Percentiles rank a stretch among this genome's conserved stretches.
These are phyloP conservation scores for Drosophila ficusphila DNA, from an alignment of 1,140 invertebrate species.

Conservation along the genomic window DNA sequence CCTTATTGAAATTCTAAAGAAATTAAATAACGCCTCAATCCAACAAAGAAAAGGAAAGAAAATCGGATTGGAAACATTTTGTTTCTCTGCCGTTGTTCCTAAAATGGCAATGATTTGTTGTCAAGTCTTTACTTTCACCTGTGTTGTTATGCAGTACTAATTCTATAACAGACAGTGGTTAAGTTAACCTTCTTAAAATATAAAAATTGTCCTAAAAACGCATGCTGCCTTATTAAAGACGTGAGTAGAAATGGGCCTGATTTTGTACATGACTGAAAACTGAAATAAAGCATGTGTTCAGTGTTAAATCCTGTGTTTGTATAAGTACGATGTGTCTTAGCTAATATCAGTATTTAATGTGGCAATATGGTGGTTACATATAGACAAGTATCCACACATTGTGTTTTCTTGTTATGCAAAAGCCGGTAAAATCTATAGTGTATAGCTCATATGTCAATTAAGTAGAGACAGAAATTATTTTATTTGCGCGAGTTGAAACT, in stretches of 20 bases:
- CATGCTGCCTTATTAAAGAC: constrained; percentile 4
- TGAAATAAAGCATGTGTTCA: too few species aligned
- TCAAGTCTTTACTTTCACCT: background rate
- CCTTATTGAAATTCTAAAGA: too few species aligned
- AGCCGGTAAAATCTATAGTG: background rate
- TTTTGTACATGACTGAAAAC: background rate
- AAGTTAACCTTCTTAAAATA: constrained; percentile 15
- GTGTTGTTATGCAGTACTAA: constrained; percentile 17
- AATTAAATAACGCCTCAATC: too few species aligned
- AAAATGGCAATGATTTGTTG: background rate
- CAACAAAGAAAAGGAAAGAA: too few species aligned
- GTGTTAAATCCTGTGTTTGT: too few species aligned
- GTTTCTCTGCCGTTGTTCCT: constrained; percentile 1
- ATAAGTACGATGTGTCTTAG: too few species aligned
- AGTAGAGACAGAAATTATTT: too few species aligned
- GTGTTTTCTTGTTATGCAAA: background rate
- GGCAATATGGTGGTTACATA: background rate
- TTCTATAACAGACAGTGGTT: constrained; percentile 16
- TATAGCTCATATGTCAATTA: background rate
- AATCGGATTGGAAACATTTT: too few species aligned
- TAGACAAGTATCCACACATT: background rate
- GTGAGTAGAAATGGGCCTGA: constrained; percentile 1
- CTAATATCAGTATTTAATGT: background rate
- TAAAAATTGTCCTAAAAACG: constrained; percentile 5
- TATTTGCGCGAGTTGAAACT: too few species aligned